Percentiles rank a stretch among this genome's conserved stretches.
phyloP scores from a whole-genome alignment of 2,797 vertebrate species.

The Garrulus glandarius region DNA sequence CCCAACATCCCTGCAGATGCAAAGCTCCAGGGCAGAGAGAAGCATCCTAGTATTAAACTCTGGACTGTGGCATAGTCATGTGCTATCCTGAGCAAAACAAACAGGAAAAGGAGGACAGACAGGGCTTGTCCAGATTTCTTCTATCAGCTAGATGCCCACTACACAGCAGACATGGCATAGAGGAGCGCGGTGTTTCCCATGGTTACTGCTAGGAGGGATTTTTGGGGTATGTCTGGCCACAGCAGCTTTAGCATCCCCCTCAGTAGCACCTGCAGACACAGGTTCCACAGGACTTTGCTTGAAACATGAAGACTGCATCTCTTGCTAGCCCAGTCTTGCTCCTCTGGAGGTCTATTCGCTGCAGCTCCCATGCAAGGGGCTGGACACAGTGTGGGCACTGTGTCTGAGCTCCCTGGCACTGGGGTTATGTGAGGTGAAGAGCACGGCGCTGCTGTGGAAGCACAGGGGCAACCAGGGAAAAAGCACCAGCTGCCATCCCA shows the following conservation, averaged over 20 bases:
- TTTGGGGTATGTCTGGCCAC: not conserved
- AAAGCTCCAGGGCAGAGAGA: not conserved
- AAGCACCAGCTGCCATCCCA: not conserved
- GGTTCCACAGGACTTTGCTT: not conserved
- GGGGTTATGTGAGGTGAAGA: not conserved
- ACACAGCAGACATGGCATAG: not conserved
- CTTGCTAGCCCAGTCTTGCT: not conserved
- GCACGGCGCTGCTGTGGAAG: fast-evolving
- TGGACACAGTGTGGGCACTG: not conserved
- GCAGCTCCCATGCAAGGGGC: not conserved
- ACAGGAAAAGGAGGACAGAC: not conserved
- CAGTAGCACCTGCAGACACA: not conserved
- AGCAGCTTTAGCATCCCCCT: not conserved
- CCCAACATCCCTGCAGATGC: not conserved
- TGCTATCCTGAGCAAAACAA: not conserved
- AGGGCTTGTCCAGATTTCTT: not conserved
- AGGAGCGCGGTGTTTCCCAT: not conserved
- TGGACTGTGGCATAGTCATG: not conserved
- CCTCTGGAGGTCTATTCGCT: not conserved
- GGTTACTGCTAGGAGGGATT: not conserved
- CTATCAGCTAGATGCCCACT: not conserved
- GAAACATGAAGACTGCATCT: not conserved
- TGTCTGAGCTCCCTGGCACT: fast-evolving
- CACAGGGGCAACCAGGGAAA: not conserved
- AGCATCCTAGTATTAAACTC: not conserved